phyloP scores from a whole-genome alignment of 2,888 invertebrate genomes.

The Xanthorhoe designata region DNA sequence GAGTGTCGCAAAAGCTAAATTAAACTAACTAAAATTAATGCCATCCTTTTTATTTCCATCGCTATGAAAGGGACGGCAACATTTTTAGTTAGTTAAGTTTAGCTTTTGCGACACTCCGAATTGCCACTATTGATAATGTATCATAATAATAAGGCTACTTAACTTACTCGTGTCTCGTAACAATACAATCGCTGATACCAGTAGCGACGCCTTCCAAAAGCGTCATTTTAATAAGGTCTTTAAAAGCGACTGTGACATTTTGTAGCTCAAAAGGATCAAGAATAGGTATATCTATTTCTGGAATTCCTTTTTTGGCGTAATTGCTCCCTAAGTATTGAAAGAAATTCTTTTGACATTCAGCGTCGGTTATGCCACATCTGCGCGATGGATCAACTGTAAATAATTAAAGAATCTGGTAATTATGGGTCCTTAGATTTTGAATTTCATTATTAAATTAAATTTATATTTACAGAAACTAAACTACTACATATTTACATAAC shows the following conservation, averaged over 20 bases:
- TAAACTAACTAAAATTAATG: no score
- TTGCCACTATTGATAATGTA: no score
- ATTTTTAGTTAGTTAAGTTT: no score
- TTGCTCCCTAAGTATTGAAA: constrained; percentile 46
- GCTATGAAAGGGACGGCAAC: no score
- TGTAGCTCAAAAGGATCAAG: constrained; percentile 56
- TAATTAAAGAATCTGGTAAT: constrained; percentile 1
- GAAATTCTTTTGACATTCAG: constrained; percentile 47
- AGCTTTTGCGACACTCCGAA: no score
- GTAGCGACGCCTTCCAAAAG: neutral
- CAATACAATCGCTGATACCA: neutral
- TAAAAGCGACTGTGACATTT: constrained; percentile 13
- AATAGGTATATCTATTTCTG: constrained; percentile 51
- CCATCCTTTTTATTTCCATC: no score
- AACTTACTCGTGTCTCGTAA: neutral
- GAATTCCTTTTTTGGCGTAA: constrained; percentile 50
- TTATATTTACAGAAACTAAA: no score
- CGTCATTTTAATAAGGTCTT: neutral
- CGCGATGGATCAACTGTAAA: constrained; percentile 25
- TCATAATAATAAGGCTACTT: neutral
- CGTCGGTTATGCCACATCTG: constrained; percentile 54
- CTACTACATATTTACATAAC: no score
- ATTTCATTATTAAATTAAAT: no score
- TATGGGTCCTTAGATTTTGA: neutral
- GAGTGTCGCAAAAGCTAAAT: no score